Conservation (phyloP, 2,113 vertebrate species). For the Zosterops japonicus region DNA sequence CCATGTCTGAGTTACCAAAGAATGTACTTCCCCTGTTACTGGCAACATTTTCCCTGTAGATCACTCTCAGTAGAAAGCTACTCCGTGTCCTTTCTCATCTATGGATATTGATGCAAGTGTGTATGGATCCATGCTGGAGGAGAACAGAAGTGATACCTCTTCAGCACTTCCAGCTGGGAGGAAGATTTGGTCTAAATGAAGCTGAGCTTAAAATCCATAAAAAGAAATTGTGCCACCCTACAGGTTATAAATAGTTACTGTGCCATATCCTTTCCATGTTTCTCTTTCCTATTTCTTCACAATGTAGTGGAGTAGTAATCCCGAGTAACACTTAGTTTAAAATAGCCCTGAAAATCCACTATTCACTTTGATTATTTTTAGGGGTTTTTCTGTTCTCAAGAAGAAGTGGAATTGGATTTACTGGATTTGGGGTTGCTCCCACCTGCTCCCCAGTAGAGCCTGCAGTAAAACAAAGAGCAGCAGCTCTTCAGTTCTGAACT, state of each 20-base stretch:
- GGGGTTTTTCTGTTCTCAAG: not conserved
- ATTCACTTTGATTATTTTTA: not conserved
- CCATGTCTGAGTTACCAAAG: not conserved
- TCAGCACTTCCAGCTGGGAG: constrained; percentile 22
- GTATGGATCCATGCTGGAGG: not conserved
- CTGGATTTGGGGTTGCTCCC: not conserved
- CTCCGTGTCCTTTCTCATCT: not conserved
- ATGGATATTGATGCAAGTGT: not conserved
- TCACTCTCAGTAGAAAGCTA: not conserved
- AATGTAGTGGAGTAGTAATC: not conserved
- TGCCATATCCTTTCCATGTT: not conserved
- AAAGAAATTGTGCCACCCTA: constrained; percentile 15
- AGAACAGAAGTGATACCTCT: not conserved
- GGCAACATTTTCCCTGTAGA: not conserved
- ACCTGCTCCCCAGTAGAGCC: not conserved
- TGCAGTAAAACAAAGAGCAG: not conserved
- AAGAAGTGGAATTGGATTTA: not conserved
- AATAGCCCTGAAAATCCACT: not conserved
- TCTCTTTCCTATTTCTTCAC: not conserved
- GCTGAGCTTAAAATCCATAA: constrained; percentile 15
- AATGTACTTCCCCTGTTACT: not conserved
- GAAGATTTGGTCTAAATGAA: constrained; percentile 14
- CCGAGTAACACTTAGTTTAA: not conserved
- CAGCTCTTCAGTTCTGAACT: not conserved
- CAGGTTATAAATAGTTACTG: not conserved